Evolutionary conservation across 1,140 invertebrate genomes (phyloP), one percentile per base, ranked within the genome.

Genomic region (Schlechtendalia chinensis): DNA sequence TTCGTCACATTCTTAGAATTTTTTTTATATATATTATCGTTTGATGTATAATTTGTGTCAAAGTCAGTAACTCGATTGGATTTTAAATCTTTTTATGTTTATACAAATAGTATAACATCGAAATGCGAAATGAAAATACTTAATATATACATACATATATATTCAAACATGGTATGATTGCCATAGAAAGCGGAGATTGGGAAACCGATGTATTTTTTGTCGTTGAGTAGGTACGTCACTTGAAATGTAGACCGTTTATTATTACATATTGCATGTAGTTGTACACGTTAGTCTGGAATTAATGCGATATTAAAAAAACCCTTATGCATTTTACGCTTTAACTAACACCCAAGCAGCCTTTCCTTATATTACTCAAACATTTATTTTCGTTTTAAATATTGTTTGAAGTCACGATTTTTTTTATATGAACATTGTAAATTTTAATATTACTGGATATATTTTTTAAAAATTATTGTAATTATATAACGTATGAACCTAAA

Each of bases 141-240:
- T 67, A n/a, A 39, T 12, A 67, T n/a, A 67, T 67, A 67, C 19
- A 65, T 65, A 65, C n/a, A n/a, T n/a, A n/a, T n/a, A n/a, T n/a
- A n/a, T n/a, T n/a, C n/a, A 32, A 65, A 32, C 8, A 65, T 65
- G 61, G 61, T 65, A 10, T 45, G 63, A 45, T 67, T 67, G 4
- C 19, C 39, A 22, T 14, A 24, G 11, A 67, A 14, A n/a, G 1
- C 11, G 5, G 4, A 45, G 39, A 32, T 45, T 0, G 16, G 24
- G 27, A 59, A 61, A 29, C 24, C 27, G 22, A 27, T 16, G 32
- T 39, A 29, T 29, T 61, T 61, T 61, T 27, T 29, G 59, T 61
- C 14, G 24, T 61, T 17, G 59, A 61, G 19, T 63, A 8, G 32
- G 32, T 39, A 32, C 17, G 16, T 65, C 61, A n/a, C 17, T 65